Percentiles rank a stretch among this genome's conserved stretches.
These are phyloP conservation scores for Philotrypesis tridentata DNA, from an alignment of 1,140 invertebrate genomes.

Conservation along the genomic window DNA sequence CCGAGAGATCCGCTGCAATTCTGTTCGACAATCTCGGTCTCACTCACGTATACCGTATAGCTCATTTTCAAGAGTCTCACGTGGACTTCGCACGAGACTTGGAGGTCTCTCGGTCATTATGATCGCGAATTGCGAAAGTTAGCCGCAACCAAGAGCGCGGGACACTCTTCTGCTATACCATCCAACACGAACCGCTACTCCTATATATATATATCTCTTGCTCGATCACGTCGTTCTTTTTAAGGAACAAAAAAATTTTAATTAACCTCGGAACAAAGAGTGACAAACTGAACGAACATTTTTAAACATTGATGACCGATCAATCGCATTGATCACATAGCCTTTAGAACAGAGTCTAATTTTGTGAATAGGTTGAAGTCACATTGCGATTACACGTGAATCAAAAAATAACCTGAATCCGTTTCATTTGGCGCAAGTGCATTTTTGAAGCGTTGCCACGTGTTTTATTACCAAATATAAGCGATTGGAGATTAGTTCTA, in stretches of 20 bases:
- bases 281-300: no score
- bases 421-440: no score
- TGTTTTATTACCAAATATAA: no score
- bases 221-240: no score
- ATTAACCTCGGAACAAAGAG: no score
- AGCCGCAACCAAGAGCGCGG: neutral
- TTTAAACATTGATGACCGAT: no score
- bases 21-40: conserved; percentile 43
- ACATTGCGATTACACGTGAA: conserved; percentile 24
- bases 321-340: neutral
- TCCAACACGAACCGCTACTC: neutral
- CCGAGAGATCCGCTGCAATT: conserved; percentile 41
- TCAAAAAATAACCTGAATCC: neutral
- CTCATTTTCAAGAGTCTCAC: conserved; percentile 55
- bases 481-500: neutral
- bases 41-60: conserved; percentile 49
- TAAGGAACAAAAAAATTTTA: no score
- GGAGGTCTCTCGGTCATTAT: conserved; percentile 39
- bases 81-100: conserved; percentile 57
- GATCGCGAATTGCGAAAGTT: conserved; percentile 25
- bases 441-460: no score
- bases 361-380: neutral
- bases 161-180: neutral
- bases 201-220: conserved; percentile 27
- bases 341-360: neutral